These are phyloP conservation scores for Saxidomus purpurata DNA, from an alignment of 1,140 invertebrate genomes.

Conservation along the genomic window DNA sequence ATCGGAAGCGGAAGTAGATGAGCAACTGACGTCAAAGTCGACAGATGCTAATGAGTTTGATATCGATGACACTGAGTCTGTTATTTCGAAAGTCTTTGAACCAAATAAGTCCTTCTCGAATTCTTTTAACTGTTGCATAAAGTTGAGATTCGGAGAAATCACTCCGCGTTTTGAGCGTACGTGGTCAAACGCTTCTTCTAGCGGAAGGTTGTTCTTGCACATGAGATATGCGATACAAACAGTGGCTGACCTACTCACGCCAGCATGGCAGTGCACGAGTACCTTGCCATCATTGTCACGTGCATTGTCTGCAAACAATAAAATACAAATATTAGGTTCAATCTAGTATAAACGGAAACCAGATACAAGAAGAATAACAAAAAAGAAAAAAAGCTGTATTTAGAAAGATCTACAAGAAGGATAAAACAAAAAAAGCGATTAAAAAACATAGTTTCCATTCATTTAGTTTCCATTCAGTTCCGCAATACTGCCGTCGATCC, in stretches of 20 bases:
- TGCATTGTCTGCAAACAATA: slow-evolving; percentile 92
- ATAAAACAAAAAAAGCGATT: too few species aligned
- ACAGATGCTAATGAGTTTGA: slow-evolving; percentile 66
- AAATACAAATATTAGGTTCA: neutral
- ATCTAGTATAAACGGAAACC: too few species aligned
- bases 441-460: too few species aligned
- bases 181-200: slow-evolving; percentile 95
- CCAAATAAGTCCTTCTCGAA: slow-evolving; percentile 85
- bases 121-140: slow-evolving; percentile 89
- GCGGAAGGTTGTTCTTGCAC: slow-evolving; percentile 93
- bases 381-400: too few species aligned
- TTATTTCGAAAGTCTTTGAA: slow-evolving; percentile 37
- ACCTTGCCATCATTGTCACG: slow-evolving; percentile 92
- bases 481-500: too few species aligned
- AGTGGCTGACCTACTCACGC: slow-evolving; percentile 96
- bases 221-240: slow-evolving; percentile 98
- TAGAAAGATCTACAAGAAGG: too few species aligned
- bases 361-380: too few species aligned
- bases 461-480: too few species aligned
- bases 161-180: slow-evolving; percentile 95
- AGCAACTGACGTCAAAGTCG: slow-evolving; percentile 63
- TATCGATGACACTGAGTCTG: slow-evolving; percentile 67
- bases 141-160: slow-evolving; percentile 94
- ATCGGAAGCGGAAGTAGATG: slow-evolving; percentile 55
- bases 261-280: slow-evolving; percentile 98